Evolutionary conservation across 2,888 invertebrate species (phyloP), one percentile per base, ranked within the genome.

Genomic region (Clitarchus hookeri): DNA sequence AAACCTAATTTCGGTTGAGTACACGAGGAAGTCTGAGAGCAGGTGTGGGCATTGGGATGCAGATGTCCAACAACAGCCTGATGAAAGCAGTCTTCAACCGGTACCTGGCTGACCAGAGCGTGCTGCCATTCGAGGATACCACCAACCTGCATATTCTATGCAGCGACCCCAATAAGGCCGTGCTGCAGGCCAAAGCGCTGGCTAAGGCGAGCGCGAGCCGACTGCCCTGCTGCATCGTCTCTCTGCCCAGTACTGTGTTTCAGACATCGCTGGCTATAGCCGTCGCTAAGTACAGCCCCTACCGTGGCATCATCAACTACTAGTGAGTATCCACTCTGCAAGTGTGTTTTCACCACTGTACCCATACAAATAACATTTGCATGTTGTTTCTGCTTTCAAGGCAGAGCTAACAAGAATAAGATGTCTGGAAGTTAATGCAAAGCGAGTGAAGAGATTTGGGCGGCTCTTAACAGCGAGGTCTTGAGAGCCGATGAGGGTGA

Each of bases 251-350:
- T 23, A 9, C 65, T 8, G 65, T 65, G 65, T 65, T 65, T 19
- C 65, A 65, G 65, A 65, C 65, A 19, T 65, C 23, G 65, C 65
- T 65, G 65, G 65, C 65, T 19, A 23, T 65, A 8, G 65, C 12
- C 0, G 0, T 65, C 0, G 65, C 65, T 23, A 65, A 65, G 65
- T 19, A 65, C 23, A 65, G 65, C 65, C 65, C 65, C 65, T 65
- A 65, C 65, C 65, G n/a, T 8, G 65, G 65, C 65, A 65, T 65
- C 65, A n/a, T 65, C 65, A 65, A 65, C 65, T n/a, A 65, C 65
- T 65, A 65, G 65, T 65, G 65, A 65, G 65, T 19, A 23, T 16
- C 48, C 48, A 16, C 6, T 48, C 11, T 48, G 16, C 8, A 48
- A 16, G 48, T 36, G 36, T 36, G 36, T 36, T 36, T 36, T 36